These are phyloP conservation scores for Campylorhamphus procurvoides DNA, from an alignment of 2,113 vertebrate species.

Conservation along the genomic window DNA sequence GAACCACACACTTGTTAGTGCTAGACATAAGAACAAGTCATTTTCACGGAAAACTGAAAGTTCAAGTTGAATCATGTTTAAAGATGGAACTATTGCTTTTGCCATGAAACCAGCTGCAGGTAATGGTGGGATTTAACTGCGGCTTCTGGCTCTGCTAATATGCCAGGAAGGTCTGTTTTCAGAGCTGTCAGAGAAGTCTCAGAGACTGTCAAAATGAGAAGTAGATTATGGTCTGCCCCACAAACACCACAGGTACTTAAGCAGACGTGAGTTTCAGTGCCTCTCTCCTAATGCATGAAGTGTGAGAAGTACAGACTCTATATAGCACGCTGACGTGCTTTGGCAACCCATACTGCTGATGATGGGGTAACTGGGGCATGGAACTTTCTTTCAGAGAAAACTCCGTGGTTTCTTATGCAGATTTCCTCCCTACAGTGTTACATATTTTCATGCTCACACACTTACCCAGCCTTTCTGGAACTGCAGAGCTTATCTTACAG, in stretches of 20 bases:
- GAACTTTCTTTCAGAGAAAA: background rate
- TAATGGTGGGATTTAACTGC: background rate
- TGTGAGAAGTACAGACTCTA: background rate
- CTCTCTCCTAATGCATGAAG: background rate
- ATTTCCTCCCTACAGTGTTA: background rate
- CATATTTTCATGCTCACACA: background rate
- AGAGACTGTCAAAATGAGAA: slow-evolving; percentile 13
- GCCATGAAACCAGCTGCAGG: background rate
- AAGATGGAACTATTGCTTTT: background rate
- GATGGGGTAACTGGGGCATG: slow-evolving; percentile 5
- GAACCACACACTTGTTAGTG: background rate
- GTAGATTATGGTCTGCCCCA: background rate
- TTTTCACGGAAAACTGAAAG: background rate
- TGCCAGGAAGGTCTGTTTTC: slow-evolving; percentile 1
- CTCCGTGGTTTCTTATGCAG: background rate
- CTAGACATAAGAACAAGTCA: background rate
- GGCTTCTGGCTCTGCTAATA: background rate
- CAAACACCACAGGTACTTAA: background rate
- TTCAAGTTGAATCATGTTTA: background rate
- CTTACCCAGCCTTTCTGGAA: background rate
- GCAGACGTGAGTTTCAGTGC: background rate
- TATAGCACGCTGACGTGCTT: background rate
- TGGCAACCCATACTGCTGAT: background rate
- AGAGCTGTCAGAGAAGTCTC: slow-evolving; percentile 28
- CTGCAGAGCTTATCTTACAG: background rate